Evolutionary conservation across 2,888 invertebrate species (phyloP).

Genomic region (Orthosia gothica): DNA sequence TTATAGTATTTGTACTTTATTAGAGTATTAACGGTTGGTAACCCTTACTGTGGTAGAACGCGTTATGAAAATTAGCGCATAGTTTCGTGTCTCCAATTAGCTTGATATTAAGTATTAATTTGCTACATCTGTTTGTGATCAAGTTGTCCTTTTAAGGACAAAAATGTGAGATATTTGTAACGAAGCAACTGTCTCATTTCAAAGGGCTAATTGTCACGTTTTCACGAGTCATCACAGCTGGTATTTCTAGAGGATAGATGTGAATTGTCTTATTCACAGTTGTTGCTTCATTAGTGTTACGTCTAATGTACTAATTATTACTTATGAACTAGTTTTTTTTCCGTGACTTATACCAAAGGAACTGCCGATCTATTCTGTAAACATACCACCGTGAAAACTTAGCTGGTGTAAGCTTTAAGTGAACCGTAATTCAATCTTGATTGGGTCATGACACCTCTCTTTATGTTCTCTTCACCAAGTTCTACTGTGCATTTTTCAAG

Average conservation of each 20-base stretch:
- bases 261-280: not conserved
- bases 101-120: conserved; percentile 40
- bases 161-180: conserved; percentile 28
- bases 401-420: too few species aligned
- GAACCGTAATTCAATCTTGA: too few species aligned
- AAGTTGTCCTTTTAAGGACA: conserved; percentile 34
- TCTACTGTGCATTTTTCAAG: too few species aligned
- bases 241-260: not conserved
- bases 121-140: conserved; percentile 35
- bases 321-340: too few species aligned
- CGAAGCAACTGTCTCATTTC: conserved; percentile 27
- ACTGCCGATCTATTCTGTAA: too few species aligned
- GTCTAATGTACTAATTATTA: not conserved
- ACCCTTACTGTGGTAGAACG: not conserved
- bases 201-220: conserved; percentile 28
- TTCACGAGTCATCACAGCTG: not conserved
- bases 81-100: conserved; percentile 41
- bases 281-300: conserved; percentile 13
- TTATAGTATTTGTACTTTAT: too few species aligned
- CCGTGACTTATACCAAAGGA: too few species aligned
- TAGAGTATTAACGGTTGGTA: too few species aligned
- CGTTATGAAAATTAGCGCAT: conserved; percentile 45
- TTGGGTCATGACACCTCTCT: too few species aligned
- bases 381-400: too few species aligned
- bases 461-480: too few species aligned